These are phyloP conservation scores for Dipodomys ordii DNA, from an alignment of 2,113 vertebrate genomes.

Conservation along the genomic window DNA sequence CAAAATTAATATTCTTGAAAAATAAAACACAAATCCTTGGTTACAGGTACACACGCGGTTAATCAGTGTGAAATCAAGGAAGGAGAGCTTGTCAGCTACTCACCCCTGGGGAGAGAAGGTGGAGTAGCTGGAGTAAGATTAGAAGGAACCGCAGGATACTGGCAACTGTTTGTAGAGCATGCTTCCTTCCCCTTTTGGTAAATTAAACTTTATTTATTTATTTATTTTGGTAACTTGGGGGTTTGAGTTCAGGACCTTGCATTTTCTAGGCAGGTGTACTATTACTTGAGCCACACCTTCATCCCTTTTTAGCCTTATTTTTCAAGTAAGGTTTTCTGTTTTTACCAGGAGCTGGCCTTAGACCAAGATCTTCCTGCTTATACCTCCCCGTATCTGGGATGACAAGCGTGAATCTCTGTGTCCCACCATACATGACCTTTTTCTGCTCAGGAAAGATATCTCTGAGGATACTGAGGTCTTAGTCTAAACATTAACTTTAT, in stretches of 20 bases:
- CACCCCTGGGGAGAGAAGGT: neutral
- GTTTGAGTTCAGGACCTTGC: too few species aligned
- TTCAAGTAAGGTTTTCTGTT: too few species aligned
- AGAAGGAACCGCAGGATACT: neutral
- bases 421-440: neutral
- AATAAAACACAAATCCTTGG: neutral
- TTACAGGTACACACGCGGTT: neutral
- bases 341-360: too few species aligned
- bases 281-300: neutral
- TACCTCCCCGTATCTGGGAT: too few species aligned
- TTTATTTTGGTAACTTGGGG: too few species aligned
- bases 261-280: too few species aligned
- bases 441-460: neutral
- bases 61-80: neutral
- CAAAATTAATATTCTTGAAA: neutral
- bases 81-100: neutral
- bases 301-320: too few species aligned
- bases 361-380: too few species aligned
- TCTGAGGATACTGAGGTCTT: neutral
- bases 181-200: neutral
- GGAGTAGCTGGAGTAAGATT: neutral
- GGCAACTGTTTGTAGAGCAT: neutral
- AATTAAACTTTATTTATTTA: too few species aligned
- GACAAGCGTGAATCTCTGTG: too few species aligned
- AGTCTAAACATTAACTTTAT: neutral